Evolutionary conservation across 2,113 vertebrate genomes (phyloP).

Genomic region (Dicaeum eximium): DNA sequence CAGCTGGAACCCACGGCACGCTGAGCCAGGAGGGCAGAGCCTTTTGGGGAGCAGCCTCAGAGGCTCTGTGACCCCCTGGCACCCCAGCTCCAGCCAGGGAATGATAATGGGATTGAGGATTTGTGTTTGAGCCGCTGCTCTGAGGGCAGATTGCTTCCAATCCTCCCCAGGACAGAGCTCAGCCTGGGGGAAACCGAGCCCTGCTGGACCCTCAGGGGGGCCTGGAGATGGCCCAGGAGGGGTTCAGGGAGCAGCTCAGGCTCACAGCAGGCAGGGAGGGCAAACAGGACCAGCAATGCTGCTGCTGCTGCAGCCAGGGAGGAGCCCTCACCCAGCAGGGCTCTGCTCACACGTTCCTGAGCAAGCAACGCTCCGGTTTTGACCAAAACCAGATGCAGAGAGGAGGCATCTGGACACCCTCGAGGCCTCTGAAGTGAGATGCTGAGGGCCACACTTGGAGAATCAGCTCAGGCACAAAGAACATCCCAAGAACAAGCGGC

Average conservation of each 20-base stretch:
- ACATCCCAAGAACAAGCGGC: background rate
- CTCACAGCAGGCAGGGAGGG: background rate
- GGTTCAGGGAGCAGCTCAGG: background rate
- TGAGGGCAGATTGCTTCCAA: background rate
- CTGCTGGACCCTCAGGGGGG: fast-evolving
- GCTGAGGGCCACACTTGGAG: background rate
- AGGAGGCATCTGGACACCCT: background rate
- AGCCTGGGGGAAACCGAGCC: background rate
- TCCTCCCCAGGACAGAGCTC: background rate
- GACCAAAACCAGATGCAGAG: background rate
- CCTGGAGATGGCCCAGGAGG: background rate
- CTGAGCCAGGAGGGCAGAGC: background rate
- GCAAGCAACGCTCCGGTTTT: background rate
- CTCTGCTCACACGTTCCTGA: background rate
- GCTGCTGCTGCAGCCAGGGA: background rate
- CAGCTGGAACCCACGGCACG: background rate
- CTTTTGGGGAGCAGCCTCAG: background rate
- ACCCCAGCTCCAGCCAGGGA: background rate
- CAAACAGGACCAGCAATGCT: background rate
- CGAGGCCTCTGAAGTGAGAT: background rate
- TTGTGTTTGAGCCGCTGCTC: background rate
- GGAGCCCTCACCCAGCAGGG: background rate
- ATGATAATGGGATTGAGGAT: background rate
- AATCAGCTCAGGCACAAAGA: background rate
- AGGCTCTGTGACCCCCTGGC: background rate